Evolutionary conservation across 2,888 invertebrate genomes (phyloP).

Genomic region (Phrixothrix hirtus): DNA sequence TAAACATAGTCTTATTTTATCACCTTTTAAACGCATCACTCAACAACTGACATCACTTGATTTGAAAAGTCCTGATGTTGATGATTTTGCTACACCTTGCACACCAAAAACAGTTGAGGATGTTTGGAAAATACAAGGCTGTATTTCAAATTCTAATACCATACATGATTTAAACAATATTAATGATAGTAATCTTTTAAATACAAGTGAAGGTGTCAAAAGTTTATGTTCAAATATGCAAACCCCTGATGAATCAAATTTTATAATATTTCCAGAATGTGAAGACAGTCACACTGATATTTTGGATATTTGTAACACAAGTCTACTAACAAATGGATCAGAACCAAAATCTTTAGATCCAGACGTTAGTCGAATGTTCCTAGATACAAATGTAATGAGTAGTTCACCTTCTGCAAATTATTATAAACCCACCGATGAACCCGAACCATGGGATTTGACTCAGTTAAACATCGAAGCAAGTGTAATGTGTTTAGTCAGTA

Average conservation of each 20-base stretch:
- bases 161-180: constrained; percentile 29
- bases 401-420: constrained; percentile 74
- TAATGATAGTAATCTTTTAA: constrained; percentile 44
- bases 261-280: constrained; percentile 63
- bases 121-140: constrained; percentile 61
- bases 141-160: constrained; percentile 32
- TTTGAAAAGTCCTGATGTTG: constrained; percentile 71
- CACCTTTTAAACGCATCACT: constrained; percentile 76
- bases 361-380: constrained; percentile 52
- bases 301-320: constrained; percentile 30
- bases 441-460: constrained; percentile 84
- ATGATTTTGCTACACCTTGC: constrained; percentile 71
- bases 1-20: constrained; percentile 55
- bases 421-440: constrained; percentile 78
- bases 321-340: constrained; percentile 35
- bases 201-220: constrained; percentile 51
- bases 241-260: constrained; percentile 58
- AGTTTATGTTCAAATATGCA: constrained; percentile 49
- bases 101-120: constrained; percentile 65
- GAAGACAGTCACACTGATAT: constrained; percentile 52
- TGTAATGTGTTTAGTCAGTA: constrained; percentile 82
- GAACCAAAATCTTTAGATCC: constrained; percentile 42
- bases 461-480: constrained; percentile 86
- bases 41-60: constrained; percentile 76
- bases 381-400: constrained; percentile 59